Evolutionary conservation across 2,888 invertebrate species (phyloP).

Genomic region (Cantharis rufa): DNA sequence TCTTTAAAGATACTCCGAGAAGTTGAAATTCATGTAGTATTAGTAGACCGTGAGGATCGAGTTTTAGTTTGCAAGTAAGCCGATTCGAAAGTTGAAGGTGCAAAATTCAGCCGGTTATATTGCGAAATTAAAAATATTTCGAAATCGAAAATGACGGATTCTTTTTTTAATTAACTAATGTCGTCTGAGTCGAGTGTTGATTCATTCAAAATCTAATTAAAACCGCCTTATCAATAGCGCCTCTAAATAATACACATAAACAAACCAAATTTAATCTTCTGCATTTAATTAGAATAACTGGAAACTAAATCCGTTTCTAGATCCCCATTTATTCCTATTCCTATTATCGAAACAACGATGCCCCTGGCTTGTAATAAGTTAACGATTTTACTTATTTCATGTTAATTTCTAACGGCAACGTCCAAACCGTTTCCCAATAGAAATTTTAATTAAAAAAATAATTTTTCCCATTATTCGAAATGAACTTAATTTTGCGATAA

Average conservation of each 20-base stretch:
- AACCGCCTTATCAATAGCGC: slow-evolving; percentile 17
- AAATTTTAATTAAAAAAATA: background rate
- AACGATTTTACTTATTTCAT: slow-evolving; percentile 3
- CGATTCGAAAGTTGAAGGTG: background rate
- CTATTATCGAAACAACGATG: slow-evolving; percentile 16
- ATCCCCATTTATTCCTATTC: slow-evolving; percentile 21
- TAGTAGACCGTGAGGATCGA: background rate
- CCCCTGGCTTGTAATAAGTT: slow-evolving; percentile 11
- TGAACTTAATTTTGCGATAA: background rate
- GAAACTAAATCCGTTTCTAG: slow-evolving; percentile 27
- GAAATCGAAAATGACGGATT: background rate
- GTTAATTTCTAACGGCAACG: background rate
- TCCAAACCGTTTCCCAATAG: background rate
- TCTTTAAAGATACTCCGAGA: slow-evolving; percentile 41
- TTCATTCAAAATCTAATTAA: slow-evolving; percentile 25
- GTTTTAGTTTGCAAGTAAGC: slow-evolving; percentile 2
- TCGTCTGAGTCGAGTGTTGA: slow-evolving; percentile 5
- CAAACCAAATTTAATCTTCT: slow-evolving; percentile 24
- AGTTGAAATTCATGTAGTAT: slow-evolving; percentile 21
- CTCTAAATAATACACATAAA: slow-evolving; percentile 23
- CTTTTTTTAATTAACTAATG: slow-evolving; percentile 1
- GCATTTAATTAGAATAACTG: slow-evolving; percentile 29
- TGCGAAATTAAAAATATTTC: background rate
- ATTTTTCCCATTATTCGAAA: background rate
- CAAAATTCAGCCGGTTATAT: background rate